phyloP scores from a whole-genome alignment of 2,888 invertebrate genomes.

The Drosophila rellima region DNA sequence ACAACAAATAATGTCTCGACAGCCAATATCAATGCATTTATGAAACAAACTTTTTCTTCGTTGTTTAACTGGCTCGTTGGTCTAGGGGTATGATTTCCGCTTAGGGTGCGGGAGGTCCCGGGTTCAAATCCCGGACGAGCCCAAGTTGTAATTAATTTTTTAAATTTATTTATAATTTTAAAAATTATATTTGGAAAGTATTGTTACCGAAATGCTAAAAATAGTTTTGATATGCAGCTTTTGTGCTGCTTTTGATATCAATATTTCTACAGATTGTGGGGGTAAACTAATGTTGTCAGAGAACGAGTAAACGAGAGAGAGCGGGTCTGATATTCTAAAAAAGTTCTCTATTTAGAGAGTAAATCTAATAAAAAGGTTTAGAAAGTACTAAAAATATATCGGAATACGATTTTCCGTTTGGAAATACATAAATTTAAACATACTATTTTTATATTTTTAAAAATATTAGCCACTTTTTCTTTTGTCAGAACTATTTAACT shows the following conservation, averaged over 20 bases:
- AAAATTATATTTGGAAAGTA: background rate
- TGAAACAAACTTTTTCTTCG: background rate
- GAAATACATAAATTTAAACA: background rate
- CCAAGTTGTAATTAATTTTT: slow-evolving; percentile 58
- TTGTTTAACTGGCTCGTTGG: slow-evolving; percentile 45
- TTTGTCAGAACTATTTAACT: background rate
- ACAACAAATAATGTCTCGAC: slow-evolving; percentile 5
- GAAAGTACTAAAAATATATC: background rate
- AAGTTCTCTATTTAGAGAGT: no score
- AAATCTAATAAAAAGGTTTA: background rate
- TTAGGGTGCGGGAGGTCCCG: slow-evolving; percentile 87
- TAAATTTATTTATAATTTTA: background rate
- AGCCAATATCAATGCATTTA: slow-evolving; percentile 10
- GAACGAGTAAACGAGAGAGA: no score
- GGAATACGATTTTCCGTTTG: background rate
- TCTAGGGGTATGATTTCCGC: slow-evolving; percentile 87
- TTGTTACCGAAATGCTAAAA: background rate
- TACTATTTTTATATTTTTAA: no score
- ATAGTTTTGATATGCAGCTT: background rate
- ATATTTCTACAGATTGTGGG: background rate
- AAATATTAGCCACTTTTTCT: background rate
- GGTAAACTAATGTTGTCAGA: background rate
- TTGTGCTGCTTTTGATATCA: background rate
- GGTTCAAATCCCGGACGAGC: slow-evolving; percentile 87
- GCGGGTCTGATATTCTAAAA: no score